These are phyloP conservation scores for Selenia dentaria DNA, from an alignment of 2,888 invertebrate species.

Conservation along the genomic window DNA sequence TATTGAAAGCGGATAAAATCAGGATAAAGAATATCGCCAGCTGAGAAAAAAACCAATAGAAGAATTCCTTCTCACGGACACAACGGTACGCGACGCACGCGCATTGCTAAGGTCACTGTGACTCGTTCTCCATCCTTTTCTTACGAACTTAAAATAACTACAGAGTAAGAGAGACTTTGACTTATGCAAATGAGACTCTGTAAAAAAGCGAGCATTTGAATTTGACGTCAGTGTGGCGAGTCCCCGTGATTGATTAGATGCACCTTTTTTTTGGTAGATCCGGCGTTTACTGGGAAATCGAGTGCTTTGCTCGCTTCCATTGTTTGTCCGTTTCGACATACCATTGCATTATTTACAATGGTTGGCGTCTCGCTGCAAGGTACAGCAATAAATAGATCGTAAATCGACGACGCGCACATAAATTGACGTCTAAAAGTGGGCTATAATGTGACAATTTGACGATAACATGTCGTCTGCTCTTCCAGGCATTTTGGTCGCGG, in stretches of 20 bases:
- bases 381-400: slow-evolving; percentile 60
- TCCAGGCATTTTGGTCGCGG: not conserved
- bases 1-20: slow-evolving; percentile 36
- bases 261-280: slow-evolving; percentile 66
- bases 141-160: slow-evolving; percentile 16
- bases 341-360: slow-evolving; percentile 49
- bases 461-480: slow-evolving; percentile 26
- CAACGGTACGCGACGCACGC: slow-evolving; percentile 74
- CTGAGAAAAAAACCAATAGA: slow-evolving; percentile 56
- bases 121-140: slow-evolving; percentile 50
- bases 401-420: slow-evolving; percentile 57
- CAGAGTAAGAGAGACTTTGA: slow-evolving; percentile 45
- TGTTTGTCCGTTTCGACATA: slow-evolving; percentile 59
- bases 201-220: slow-evolving; percentile 61
- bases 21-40: slow-evolving; percentile 55
- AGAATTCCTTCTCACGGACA: slow-evolving; percentile 77
- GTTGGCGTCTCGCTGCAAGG: slow-evolving; percentile 45
- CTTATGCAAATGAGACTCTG: slow-evolving; percentile 66
- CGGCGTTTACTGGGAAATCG: slow-evolving; percentile 58
- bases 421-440: slow-evolving; percentile 46
- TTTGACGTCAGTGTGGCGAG: slow-evolving; percentile 61
- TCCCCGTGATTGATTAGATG: slow-evolving; percentile 76
- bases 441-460: slow-evolving; percentile 49
- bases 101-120: slow-evolving; percentile 65
- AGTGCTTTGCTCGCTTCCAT: slow-evolving; percentile 49